phyloP scores from a whole-genome alignment of 1,140 invertebrate species.

The Plectus sambesii region DNA sequence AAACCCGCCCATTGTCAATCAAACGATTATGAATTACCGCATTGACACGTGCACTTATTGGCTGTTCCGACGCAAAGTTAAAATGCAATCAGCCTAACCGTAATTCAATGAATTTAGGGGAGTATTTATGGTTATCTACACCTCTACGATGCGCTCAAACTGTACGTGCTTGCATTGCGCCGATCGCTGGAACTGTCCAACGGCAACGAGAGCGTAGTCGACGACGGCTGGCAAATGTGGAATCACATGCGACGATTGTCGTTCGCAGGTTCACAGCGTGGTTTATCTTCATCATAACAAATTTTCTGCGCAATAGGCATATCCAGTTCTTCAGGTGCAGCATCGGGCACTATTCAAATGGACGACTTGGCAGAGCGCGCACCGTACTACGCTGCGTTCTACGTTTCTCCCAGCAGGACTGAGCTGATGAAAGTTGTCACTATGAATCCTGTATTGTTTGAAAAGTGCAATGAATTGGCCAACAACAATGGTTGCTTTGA shows the following conservation, averaged over 20 bases:
- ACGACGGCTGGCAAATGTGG: slow-evolving; percentile 32
- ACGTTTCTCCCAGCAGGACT: slow-evolving; percentile 38
- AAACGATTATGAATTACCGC: too few species aligned
- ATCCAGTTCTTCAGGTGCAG: slow-evolving; percentile 28
- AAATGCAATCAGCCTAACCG: slow-evolving; percentile 7
- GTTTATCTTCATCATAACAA: slow-evolving; percentile 17
- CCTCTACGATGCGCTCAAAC: slow-evolving; percentile 34
- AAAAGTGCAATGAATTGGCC: slow-evolving; percentile 37
- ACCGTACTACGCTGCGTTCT: slow-evolving; percentile 38
- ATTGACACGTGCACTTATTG: too few species aligned
- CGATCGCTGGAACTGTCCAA: slow-evolving; percentile 11
- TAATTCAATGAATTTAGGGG: slow-evolving; percentile 21
- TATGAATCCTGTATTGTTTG: slow-evolving; percentile 30
- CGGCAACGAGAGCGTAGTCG: slow-evolving; percentile 17
- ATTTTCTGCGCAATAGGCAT: slow-evolving; percentile 15
- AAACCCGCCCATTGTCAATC: slow-evolving; percentile 4
- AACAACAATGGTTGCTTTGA: slow-evolving; percentile 40
- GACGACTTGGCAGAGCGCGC: slow-evolving; percentile 37
- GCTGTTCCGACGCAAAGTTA: too few species aligned
- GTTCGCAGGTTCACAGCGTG: slow-evolving; percentile 28
- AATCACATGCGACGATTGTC: slow-evolving; percentile 33
- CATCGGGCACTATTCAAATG: slow-evolving; percentile 36
- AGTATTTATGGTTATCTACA: slow-evolving; percentile 39
- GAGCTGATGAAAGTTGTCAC: slow-evolving; percentile 40
- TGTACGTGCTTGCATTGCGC: slow-evolving; percentile 32